These are phyloP conservation scores for Apaloderma vittatum DNA, from an alignment of 2,113 vertebrate species.

Conservation along the genomic window DNA sequence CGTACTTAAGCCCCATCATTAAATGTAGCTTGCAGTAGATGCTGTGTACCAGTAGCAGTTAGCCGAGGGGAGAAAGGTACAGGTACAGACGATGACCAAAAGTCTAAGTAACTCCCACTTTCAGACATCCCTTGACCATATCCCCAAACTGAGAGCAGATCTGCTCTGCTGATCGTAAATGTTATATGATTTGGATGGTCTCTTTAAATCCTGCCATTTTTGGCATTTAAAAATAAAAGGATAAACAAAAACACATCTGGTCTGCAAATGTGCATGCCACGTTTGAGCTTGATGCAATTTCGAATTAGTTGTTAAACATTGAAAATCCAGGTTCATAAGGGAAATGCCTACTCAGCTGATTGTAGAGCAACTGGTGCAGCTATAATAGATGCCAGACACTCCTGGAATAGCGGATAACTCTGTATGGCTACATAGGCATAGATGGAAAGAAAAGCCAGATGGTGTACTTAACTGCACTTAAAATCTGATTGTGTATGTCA, in stretches of 20 bases:
- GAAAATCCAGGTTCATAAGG: slow-evolving; percentile 81
- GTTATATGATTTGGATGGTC: not conserved
- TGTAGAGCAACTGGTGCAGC: slow-evolving; percentile 77
- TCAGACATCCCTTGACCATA: not conserved
- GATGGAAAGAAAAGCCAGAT: slow-evolving; percentile 83
- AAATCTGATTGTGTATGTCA: slow-evolving; percentile 83
- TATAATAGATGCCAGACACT: slow-evolving; percentile 78
- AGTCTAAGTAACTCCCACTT: not conserved
- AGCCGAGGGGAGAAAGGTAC: not conserved
- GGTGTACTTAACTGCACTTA: slow-evolving; percentile 85
- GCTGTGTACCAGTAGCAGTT: not conserved
- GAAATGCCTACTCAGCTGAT: slow-evolving; percentile 80
- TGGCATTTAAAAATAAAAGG: slow-evolving; percentile 68
- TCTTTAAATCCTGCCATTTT: slow-evolving; percentile 24
- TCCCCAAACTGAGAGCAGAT: not conserved
- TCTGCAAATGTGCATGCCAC: slow-evolving; percentile 46
- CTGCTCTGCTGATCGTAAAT: slow-evolving; percentile 17
- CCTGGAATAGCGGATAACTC: slow-evolving; percentile 79
- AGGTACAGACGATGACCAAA: slow-evolving; percentile 11
- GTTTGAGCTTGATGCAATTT: slow-evolving; percentile 72
- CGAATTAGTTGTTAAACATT: slow-evolving; percentile 76
- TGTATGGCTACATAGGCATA: slow-evolving; percentile 75
- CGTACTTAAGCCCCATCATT: not conserved
- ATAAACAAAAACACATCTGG: slow-evolving; percentile 80
- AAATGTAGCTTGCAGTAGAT: not conserved